A percentile compares a stretch with the other conserved stretches of the same genome.
Conservation (phyloP, 2,797 vertebrate species). For the Phataginus tetradactyla region DNA sequence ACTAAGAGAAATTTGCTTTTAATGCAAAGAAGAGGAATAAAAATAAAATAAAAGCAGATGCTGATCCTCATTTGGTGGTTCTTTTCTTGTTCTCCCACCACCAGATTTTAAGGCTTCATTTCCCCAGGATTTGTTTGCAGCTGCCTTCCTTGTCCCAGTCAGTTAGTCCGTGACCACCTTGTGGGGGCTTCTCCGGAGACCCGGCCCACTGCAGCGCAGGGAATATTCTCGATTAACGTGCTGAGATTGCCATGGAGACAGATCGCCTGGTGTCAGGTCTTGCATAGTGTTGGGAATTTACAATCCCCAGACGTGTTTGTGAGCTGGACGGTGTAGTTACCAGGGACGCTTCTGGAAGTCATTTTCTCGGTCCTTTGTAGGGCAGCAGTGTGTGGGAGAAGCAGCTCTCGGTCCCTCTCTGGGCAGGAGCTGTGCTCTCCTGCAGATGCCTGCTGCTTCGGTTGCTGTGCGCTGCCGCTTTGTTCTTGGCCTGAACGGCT, state of each 20-base stretch:
- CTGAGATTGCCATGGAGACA: constrained; percentile 85
- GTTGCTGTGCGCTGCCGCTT: constrained; percentile 37
- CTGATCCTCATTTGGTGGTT: constrained; percentile 7
- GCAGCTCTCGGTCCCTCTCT: background rate
- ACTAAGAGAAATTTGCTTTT: constrained; percentile 56
- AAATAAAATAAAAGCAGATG: constrained; percentile 55
- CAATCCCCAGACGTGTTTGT: constrained; percentile 66
- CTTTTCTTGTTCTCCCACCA: background rate
- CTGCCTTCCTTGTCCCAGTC: constrained; percentile 64
- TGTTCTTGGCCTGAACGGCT: constrained; percentile 54
- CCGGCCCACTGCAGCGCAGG: constrained; percentile 60
- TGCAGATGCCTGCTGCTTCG: constrained; percentile 27
- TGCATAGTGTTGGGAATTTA: constrained; percentile 73
- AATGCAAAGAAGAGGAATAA: background rate
- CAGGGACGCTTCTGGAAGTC: constrained; percentile 64
- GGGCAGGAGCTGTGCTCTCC: constrained; percentile 25
- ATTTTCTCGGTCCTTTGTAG: constrained; percentile 66
- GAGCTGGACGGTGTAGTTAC: constrained; percentile 60
- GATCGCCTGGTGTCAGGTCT: constrained; percentile 64
- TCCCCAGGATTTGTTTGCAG: constrained; percentile 23
- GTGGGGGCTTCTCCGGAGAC: constrained; percentile 68
- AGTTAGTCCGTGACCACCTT: constrained; percentile 51
- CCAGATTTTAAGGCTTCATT: background rate
- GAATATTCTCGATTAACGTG: constrained; percentile 77
- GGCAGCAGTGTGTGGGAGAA: background rate